Base-by-base conservation (phyloP, 2,113 vertebrate genomes). In the Gallinago jamesoni region DNA sequence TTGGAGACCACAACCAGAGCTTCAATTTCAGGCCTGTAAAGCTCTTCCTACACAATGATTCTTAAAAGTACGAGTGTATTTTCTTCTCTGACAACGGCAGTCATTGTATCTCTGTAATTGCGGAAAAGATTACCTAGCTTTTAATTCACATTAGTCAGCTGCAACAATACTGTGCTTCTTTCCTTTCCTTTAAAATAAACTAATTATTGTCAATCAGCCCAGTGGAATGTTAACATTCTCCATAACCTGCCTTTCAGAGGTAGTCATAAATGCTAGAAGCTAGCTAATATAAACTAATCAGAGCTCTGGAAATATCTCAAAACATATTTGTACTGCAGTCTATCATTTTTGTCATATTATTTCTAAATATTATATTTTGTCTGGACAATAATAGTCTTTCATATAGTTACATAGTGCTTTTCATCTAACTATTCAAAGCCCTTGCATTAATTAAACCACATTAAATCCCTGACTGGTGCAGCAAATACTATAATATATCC, bases 11-110 rank as follows among this genome's bases (percentile, higher is more conserved):
- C 43, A 77, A 94, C 86, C 76, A 92, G 73, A 89, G 91, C 95
- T 94, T 89, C 94, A 94, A 91, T 95, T 96, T 96, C 87, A 94
- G 91, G 81, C 91, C 94, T 91, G 79, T 87, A 96, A 93, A 95
- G 89, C 88, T 96, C 95, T 88, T 89, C 90, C 87, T 87, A 82
- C 85, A 93, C 85, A 96, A 94, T 72, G 75, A 57, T 69, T 87
- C 91, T 96, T 89, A 76, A 94, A 96, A 96, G 85, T 90, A 94
- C 3, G 45, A 96, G 70, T 56, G 72, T 91, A 89, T 91, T 95
- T 97, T 90, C 84, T 94, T 64, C 74, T 89, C 88, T 96, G 89
- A 93, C 57, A 97, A 92, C 2, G 37, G 88, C 95, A 96, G 93
- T 91, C 96, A 91, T 37, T 96, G 75, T 93, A 96, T 90, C 96